Base-by-base conservation (phyloP, 2,888 invertebrate species). In the Hemithea aestivaria region DNA sequence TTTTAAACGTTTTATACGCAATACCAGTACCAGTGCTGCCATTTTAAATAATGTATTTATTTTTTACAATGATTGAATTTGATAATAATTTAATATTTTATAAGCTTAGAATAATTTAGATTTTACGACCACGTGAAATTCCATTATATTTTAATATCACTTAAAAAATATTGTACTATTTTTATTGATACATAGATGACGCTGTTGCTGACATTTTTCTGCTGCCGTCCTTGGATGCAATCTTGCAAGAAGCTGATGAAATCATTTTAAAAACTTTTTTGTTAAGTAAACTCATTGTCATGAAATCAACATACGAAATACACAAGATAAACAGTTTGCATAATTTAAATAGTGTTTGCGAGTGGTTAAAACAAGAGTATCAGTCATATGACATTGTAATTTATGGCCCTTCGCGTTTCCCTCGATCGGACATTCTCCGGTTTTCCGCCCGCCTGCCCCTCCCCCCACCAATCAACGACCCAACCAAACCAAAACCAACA, bases 401-500 rank as follows among this genome's bases (percentile, higher is more conserved):
- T 58, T 55, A 54, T 62, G 66, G 67, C 66, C 61, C 63, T 69
- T 69, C 72, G 61, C 65, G 66, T 61, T 68, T 77, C 74, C 75
- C 76, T 73, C 73, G 68, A 61, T 69, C 64, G 67, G 71, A 75
- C 78, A 64, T 73, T 82, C 83, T 82, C 79, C 76, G 74, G 73
- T 79, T 76, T 79, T 79, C 78, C 80, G 75, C 74, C 78, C 72
- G 72, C 70, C 58, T 58, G 42, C 53, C 49, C 50, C 50, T 53
- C 38, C 52, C 59, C 55, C 57, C 61, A 53, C 58, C 54, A 55
- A 53, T 59, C 66, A 70, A 62, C 66, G 66, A 73, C 67, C 69
- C 72, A 65, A 66, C 66, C 65, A 66, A 75, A 67, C 69, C 69
- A 78, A 79, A 73, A 75, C 73, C 73, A 74, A 82, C 88, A 89